phyloP scores from a whole-genome alignment of 2,888 invertebrate genomes.

The Parascotia fuliginaria region DNA sequence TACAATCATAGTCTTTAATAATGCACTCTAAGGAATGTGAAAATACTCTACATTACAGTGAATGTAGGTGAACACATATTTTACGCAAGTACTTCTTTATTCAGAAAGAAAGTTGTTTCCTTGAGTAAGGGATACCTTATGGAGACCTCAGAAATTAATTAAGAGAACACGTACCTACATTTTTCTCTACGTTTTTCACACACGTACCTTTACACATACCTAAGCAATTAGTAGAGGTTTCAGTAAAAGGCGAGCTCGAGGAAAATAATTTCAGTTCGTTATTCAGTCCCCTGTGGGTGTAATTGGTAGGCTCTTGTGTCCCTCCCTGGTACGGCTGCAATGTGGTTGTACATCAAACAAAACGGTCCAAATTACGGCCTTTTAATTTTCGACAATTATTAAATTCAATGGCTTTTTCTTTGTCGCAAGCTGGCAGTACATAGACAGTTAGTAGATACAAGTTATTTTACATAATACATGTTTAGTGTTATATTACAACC shows the following conservation, averaged over 20 bases:
- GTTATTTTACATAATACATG: slow-evolving; percentile 17
- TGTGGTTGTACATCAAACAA: slow-evolving; percentile 61
- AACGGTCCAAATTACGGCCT: slow-evolving; percentile 56
- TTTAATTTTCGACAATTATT: slow-evolving; percentile 65
- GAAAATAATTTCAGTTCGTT: slow-evolving; percentile 68
- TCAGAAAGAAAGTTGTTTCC: neutral
- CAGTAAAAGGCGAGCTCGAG: slow-evolving; percentile 59
- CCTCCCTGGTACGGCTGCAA: slow-evolving; percentile 33
- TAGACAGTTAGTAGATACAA: slow-evolving; percentile 23
- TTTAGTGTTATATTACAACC: slow-evolving; percentile 14
- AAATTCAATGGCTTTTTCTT: slow-evolving; percentile 54
- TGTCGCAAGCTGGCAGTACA: slow-evolving; percentile 25
- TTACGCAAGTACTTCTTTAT: neutral
- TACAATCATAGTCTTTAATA: too few species aligned
- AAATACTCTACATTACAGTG: too few species aligned
- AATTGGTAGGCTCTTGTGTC: slow-evolving; percentile 61
- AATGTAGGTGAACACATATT: too few species aligned
- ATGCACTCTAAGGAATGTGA: too few species aligned
- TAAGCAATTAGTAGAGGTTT: slow-evolving; percentile 63
- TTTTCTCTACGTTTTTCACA: slow-evolving; percentile 31
- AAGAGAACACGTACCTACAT: slow-evolving; percentile 25
- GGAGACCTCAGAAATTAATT: slow-evolving; percentile 35
- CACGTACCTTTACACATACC: slow-evolving; percentile 36
- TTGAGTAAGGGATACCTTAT: neutral
- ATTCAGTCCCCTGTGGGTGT: slow-evolving; percentile 57